Evolutionary conservation across 2,888 invertebrate species (phyloP), one percentile per base, ranked within the genome.

Genomic region (Bugulina stolonifera): DNA sequence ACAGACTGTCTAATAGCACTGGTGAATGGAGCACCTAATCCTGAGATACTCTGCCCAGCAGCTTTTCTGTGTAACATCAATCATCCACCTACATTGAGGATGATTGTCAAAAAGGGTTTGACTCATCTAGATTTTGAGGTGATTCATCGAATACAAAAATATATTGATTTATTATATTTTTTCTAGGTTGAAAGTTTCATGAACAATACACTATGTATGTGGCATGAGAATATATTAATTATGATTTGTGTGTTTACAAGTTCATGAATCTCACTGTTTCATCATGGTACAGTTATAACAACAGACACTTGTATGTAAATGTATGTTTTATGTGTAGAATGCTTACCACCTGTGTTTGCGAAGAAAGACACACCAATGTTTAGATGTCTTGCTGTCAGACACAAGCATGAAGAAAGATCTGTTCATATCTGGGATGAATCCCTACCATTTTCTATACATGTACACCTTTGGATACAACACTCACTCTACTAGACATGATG

Each of bases 401-500:
- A 43, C 43, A 43, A 27, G 32, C 27, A 25, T 64, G 22, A 32
- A 5, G 14, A 14, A 64, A 3, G 3, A 55, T 18, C 14, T 32
- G 27, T 32, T 2, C n/a, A 32, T 64, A 2, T 5, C 5, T 2
- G 32, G 32, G 3, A 29, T 64, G 64, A 64, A 64, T n/a, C 64
- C 64, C 18, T 64, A 29, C 32, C 64, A 64, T 32, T 25, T 64
- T 29, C 5, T 64, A 5, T 64, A 64, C 32, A 22, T 25, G 34
- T 64, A 64, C 32, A 29, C 64, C 2, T 64, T 32, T 32, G 64
- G 64, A 5, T 64, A 64, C 32, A 64, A 64, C 32, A 64, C 3
- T 3, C 64, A 64, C n/a, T 14, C 32, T 64, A 18, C 10, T 3
- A 22, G 64, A 10, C 64, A 64, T 34, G 64, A 64, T 32, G 64